Percentiles rank a stretch among this genome's conserved stretches.
phyloP scores from a whole-genome alignment of 2,113 vertebrate species.

The Dasyornis broadbenti region DNA sequence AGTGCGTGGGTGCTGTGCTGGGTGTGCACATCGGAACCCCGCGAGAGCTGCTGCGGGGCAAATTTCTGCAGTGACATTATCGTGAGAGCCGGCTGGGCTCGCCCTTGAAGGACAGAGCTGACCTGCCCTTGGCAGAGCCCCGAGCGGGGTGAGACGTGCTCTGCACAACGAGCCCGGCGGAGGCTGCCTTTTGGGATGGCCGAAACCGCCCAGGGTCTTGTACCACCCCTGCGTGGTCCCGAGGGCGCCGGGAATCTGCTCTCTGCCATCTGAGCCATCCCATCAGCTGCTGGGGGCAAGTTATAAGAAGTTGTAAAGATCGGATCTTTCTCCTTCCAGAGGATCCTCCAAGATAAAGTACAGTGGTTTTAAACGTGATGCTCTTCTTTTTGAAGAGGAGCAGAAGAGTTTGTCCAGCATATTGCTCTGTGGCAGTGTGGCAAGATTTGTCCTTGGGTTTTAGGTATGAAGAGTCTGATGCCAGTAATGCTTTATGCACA shows the following conservation, averaged over 20 bases:
- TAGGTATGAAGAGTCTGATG: neutral
- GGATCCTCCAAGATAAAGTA: neutral
- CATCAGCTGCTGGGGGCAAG: neutral
- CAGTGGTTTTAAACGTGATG: rapidly evolving
- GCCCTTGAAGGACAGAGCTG: neutral
- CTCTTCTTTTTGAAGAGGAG: neutral
- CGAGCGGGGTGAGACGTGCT: neutral
- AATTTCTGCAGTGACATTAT: neutral
- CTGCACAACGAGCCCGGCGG: too few relatives aligned
- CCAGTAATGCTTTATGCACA: neutral
- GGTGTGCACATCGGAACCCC: rapidly evolving
- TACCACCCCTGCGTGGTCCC: neutral
- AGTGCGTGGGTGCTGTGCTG: rapidly evolving
- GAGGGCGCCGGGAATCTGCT: neutral
- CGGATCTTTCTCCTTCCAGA: too few relatives aligned
- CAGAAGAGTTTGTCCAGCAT: neutral
- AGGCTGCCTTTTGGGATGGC: too few relatives aligned
- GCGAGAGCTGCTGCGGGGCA: neutral
- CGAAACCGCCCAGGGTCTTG: neutral
- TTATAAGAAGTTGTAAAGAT: neutral
- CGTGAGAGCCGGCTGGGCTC: neutral
- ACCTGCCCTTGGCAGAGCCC: neutral
- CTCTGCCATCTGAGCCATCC: neutral
- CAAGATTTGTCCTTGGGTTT: neutral
- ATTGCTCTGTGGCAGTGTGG: too few relatives aligned